Evolutionary conservation across 2,113 vertebrate species (phyloP).

Genomic region (Embiotoca jacksoni): DNA sequence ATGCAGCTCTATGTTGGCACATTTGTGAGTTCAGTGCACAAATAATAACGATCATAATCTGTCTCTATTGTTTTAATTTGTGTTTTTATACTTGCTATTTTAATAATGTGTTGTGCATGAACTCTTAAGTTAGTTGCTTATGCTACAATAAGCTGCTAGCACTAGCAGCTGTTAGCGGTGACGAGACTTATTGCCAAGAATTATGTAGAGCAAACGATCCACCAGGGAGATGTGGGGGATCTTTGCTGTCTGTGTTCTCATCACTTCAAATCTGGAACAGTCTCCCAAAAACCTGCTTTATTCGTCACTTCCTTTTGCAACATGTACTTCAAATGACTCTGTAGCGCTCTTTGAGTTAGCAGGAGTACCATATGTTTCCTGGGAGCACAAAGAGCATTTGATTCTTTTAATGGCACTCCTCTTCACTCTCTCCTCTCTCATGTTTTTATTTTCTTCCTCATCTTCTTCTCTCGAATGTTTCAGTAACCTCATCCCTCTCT

Average conservation of each 20-base stretch:
- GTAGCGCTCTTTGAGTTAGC: slow-evolving; percentile 69
- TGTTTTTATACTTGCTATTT: not conserved
- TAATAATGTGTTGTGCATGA: not conserved
- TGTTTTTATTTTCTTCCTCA: slow-evolving; percentile 1
- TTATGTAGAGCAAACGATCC: slow-evolving; percentile 64
- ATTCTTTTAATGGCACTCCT: slow-evolving; percentile 46
- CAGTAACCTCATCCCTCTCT: slow-evolving; percentile 2
- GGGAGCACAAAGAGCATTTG: slow-evolving; percentile 63
- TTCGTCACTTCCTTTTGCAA: slow-evolving; percentile 39
- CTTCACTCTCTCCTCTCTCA: slow-evolving; percentile 15
- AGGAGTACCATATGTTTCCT: slow-evolving; percentile 66
- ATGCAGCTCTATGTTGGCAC: not conserved
- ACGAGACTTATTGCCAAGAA: slow-evolving; percentile 44
- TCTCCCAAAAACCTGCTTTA: slow-evolving; percentile 50
- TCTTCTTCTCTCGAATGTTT: slow-evolving; percentile 7
- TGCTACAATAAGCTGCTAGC: not conserved
- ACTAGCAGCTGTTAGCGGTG: slow-evolving; percentile 28
- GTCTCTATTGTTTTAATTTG: not conserved
- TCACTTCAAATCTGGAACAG: slow-evolving; percentile 67
- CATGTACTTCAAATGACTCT: slow-evolving; percentile 41
- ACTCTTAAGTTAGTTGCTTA: not conserved
- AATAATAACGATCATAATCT: too few relatives aligned
- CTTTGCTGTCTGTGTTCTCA: slow-evolving; percentile 56
- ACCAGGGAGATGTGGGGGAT: slow-evolving; percentile 38
- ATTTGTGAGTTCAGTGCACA: too few relatives aligned